Evolutionary conservation across 2,113 vertebrate genomes (phyloP).

Genomic region (Felis chaus): DNA sequence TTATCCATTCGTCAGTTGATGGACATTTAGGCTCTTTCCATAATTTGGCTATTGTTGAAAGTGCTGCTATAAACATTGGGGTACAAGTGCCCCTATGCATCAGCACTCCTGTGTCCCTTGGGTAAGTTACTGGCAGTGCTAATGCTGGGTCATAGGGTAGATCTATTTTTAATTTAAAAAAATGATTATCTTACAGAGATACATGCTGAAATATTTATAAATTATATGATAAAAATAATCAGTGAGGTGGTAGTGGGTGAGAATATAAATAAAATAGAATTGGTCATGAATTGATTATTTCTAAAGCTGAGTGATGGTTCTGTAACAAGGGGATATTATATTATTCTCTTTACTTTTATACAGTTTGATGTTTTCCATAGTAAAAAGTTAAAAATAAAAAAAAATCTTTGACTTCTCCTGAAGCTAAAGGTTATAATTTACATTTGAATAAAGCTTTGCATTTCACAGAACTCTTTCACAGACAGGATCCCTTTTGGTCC

Average conservation of each 20-base stretch:
- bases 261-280: constrained; percentile 62
- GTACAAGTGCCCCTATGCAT: no score
- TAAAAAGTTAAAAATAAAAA: constrained; percentile 59
- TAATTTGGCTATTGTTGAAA: no score
- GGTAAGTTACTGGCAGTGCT: no score
- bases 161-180: no score
- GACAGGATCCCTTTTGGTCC: neutral
- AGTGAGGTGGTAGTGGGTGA: neutral
- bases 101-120: no score
- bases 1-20: no score
- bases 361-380: constrained; percentile 57
- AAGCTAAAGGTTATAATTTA: constrained; percentile 73
- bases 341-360: constrained; percentile 61
- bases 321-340: constrained; percentile 18
- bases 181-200: constrained; percentile 6
- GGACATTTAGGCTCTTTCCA: no score
- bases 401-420: constrained; percentile 16
- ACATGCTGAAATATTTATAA: constrained; percentile 64
- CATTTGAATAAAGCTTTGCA: constrained; percentile 70
- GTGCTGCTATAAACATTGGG: no score
- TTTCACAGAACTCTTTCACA: constrained; percentile 40
- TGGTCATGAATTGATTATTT: constrained; percentile 16
- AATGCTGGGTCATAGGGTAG: no score
- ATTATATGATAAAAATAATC: constrained; percentile 43
- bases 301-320: constrained; percentile 16